These are phyloP conservation scores for Pyrochroa serraticornis DNA, from an alignment of 2,888 invertebrate genomes.

Conservation along the genomic window DNA sequence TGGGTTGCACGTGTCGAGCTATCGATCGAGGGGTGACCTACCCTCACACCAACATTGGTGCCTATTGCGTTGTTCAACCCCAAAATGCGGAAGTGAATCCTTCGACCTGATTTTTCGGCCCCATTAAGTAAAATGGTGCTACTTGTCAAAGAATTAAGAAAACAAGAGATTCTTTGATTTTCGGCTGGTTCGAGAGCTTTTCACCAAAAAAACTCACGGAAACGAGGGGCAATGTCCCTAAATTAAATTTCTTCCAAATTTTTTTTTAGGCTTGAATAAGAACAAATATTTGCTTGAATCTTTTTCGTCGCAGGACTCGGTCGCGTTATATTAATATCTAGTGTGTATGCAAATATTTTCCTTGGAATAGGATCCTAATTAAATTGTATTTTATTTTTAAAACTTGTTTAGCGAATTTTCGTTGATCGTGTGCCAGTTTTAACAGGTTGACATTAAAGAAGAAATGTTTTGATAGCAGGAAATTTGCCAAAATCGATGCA, in stretches of 20 bases:
- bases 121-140: no score
- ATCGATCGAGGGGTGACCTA: conserved; percentile 31
- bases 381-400: conserved; percentile 12
- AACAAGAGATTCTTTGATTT: no score
- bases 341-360: conserved; percentile 18
- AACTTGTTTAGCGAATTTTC: conserved; percentile 12
- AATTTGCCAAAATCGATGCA: no score
- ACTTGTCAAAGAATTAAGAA: no score
- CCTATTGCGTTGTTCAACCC: conserved; percentile 14
- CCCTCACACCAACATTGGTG: conserved; percentile 21
- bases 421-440: conserved; percentile 13
- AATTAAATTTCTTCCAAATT: no score
- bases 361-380: conserved; percentile 8
- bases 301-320: not conserved
- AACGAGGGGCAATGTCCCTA: no score
- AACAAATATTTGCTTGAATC: not conserved
- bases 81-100: not conserved
- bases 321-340: not conserved
- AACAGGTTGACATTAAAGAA: conserved; percentile 4
- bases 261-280: no score
- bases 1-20: conserved; percentile 23
- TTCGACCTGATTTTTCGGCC: not conserved
- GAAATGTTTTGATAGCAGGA: no score
- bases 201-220: no score
- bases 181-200: no score